Conservation (phyloP, 2,113 vertebrate genomes). For the Aleadryas rufinucha region DNA sequence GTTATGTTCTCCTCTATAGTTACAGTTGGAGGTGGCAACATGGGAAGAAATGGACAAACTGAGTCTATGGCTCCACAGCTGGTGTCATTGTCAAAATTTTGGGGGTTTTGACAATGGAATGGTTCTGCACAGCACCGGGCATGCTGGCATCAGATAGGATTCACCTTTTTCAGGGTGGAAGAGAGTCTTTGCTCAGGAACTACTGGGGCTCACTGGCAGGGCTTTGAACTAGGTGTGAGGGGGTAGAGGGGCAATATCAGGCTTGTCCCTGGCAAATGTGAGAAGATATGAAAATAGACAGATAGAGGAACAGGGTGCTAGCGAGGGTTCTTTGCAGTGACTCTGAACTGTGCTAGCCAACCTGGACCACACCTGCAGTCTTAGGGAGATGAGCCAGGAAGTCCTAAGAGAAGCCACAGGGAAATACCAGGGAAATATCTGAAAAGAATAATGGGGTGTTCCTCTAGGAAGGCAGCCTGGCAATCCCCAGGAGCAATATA, state of each 20-base stretch:
- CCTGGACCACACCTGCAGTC: background rate
- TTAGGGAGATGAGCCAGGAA: background rate
- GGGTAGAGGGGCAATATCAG: background rate
- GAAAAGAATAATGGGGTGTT: background rate
- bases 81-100: background rate
- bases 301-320: background rate
- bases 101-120: background rate
- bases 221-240: background rate
- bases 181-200: background rate
- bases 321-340: background rate
- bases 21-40: background rate
- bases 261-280: background rate
- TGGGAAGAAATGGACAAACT: background rate
- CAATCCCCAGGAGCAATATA: background rate
- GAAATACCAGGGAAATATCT: background rate
- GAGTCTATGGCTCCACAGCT: rapidly evolving
- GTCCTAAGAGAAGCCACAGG: background rate
- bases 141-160: background rate
- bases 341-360: background rate
- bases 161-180: background rate
- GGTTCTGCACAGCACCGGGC: background rate
- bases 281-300: background rate
- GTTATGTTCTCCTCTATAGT: background rate
- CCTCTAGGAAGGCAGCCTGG: background rate
- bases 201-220: background rate